phyloP scores from a whole-genome alignment of 2,797 vertebrate species.

The Todus mexicanus region DNA sequence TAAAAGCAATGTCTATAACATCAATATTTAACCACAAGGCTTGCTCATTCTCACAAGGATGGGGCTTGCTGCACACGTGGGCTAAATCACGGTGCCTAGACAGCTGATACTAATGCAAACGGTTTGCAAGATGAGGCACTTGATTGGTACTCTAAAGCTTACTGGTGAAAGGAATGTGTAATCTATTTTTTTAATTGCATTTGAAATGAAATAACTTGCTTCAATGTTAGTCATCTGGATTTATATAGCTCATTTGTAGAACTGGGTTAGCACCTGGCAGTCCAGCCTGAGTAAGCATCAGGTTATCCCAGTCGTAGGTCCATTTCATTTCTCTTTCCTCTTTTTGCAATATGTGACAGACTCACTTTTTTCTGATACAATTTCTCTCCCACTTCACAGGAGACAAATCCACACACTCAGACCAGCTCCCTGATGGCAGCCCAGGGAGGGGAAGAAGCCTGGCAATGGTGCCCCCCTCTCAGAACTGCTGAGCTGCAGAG shows the following conservation, averaged over 20 bases:
- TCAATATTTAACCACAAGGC: constrained; percentile 35
- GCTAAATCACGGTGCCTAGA: constrained; percentile 28
- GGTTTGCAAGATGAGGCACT: constrained; percentile 11
- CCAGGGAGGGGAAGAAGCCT: neutral
- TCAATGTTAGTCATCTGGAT: constrained; percentile 42
- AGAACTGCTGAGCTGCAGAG: neutral
- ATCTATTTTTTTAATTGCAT: neutral
- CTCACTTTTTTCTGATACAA: neutral
- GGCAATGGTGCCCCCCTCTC: neutral
- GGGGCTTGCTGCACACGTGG: neutral
- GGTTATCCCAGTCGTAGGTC: neutral
- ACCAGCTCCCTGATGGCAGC: neutral
- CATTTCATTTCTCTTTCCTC: neutral
- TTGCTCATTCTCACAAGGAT: neutral
- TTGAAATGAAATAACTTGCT: constrained; percentile 36
- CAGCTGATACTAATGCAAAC: constrained; percentile 27
- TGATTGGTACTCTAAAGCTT: constrained; percentile 20
- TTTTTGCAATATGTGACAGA: neutral
- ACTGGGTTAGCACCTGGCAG: constrained; percentile 25
- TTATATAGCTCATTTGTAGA: constrained; percentile 25
- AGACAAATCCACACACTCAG: neutral
- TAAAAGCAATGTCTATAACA: neutral
- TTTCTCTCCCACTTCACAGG: neutral
- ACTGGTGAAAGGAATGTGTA: neutral
- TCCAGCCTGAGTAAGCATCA: constrained; percentile 1